phyloP scores from a whole-genome alignment of 2,113 vertebrate species.

The Nothocercus nigrocapillus region DNA sequence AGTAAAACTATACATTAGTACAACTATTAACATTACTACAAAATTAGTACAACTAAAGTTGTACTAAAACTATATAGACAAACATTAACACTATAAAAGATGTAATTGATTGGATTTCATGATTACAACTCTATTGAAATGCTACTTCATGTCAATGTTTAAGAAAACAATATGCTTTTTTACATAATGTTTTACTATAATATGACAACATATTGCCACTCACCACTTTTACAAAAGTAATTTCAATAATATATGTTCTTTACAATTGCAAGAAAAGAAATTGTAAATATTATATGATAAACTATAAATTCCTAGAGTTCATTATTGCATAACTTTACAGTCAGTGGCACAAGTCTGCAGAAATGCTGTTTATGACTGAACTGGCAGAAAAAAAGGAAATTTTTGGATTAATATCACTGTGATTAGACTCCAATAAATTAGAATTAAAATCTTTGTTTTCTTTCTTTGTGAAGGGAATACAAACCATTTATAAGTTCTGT shows the following conservation, averaged over 20 bases:
- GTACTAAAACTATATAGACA: not conserved
- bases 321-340: not conserved
- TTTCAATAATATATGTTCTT: not conserved
- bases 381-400: not conserved
- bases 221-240: not conserved
- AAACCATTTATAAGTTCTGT: not conserved
- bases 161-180: not conserved
- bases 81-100: not conserved
- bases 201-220: not conserved
- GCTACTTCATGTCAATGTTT: slow-evolving; percentile 1
- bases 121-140: not conserved
- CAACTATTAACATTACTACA: too few relatives aligned
- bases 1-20: too few relatives aligned
- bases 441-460: not conserved
- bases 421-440: not conserved
- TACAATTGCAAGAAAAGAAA: slow-evolving; percentile 25
- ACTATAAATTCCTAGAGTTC: not conserved
- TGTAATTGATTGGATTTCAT: not conserved
- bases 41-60: too few relatives aligned
- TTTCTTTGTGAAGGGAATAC: not conserved
- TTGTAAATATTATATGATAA: slow-evolving; percentile 9
- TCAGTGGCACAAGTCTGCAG: not conserved
- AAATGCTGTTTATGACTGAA: not conserved
- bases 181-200: not conserved
- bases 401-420: not conserved